Conservation (phyloP, 1,140 invertebrate species). For the Trichogramma pretiosum region DNA sequence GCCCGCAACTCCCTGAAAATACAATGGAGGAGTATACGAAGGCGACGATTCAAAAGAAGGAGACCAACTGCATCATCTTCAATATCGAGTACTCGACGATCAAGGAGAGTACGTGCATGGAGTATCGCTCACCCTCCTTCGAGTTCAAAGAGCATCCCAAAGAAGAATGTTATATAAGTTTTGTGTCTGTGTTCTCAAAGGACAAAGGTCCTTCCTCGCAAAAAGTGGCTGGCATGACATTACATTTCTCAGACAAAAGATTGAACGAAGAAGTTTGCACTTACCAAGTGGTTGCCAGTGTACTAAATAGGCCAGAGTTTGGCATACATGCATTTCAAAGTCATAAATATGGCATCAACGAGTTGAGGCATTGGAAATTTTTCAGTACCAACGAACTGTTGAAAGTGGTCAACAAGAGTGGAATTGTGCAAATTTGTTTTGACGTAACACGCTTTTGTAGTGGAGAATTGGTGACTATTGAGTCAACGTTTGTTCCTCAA, state of each 20-base stretch:
- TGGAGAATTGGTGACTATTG: background rate
- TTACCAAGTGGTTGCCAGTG: conserved; percentile 1
- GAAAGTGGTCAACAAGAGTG: background rate
- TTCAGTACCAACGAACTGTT: background rate
- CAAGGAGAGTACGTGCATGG: conserved; percentile 1
- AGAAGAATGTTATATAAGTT: conserved; percentile 3
- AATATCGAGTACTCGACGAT: conserved; percentile 3
- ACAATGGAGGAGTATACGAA: conserved; percentile 7
- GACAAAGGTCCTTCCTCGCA: background rate
- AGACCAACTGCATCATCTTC: conserved; percentile 5
- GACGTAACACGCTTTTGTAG: background rate
- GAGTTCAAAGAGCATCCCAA: background rate
- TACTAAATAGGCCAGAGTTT: conserved; percentile 4
- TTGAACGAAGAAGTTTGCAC: background rate
- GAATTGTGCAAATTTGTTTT: conserved; percentile 4
- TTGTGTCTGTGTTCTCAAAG: background rate
- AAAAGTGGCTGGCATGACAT: conserved; percentile 4
- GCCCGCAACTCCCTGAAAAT: no score
- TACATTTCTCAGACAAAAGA: conserved; percentile 1
- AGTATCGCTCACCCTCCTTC: conserved; percentile 1
- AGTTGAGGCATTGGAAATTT: conserved; percentile 2
- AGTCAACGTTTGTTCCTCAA: background rate
- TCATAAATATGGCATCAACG: background rate
- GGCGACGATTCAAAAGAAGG: background rate
- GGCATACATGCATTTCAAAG: conserved; percentile 2